These are phyloP conservation scores for Pinctada fucata DNA, from an alignment of 2,888 invertebrate species.

Conservation along the genomic window DNA sequence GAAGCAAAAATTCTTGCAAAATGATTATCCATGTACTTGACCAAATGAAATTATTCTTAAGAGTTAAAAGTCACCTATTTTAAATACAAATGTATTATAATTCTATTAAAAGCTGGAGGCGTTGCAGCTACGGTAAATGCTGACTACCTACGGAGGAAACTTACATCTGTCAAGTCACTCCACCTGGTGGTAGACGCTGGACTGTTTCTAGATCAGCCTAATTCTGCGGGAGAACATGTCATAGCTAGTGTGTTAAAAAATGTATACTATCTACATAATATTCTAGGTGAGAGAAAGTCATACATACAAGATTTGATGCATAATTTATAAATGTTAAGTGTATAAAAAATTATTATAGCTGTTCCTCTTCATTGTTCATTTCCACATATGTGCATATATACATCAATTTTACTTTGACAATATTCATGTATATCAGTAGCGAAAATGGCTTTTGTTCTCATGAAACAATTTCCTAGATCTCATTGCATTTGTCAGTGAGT, in stretches of 20 bases:
- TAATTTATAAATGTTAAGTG: not conserved
- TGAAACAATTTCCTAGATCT: too few species aligned
- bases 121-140: conserved; percentile 55
- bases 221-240: conserved; percentile 30
- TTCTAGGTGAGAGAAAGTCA: conserved; percentile 42
- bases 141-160: conserved; percentile 48
- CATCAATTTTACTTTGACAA: too few species aligned
- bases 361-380: too few species aligned
- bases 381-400: too few species aligned
- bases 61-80: too few species aligned
- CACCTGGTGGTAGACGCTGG: conserved; percentile 54
- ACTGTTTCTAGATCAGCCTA: conserved; percentile 54
- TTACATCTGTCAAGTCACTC: conserved; percentile 49
- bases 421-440: too few species aligned
- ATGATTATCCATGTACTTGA: too few species aligned
- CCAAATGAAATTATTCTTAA: too few species aligned
- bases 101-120: conserved; percentile 49
- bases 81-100: too few species aligned
- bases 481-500: too few species aligned
- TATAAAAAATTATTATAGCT: not conserved
- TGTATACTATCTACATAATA: conserved; percentile 49
- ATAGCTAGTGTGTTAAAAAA: conserved; percentile 46
- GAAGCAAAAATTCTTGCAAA: too few species aligned
- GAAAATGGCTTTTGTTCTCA: too few species aligned
- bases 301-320: not conserved